These are phyloP conservation scores for Eudemis profundana DNA, from an alignment of 2,888 invertebrate species.

Conservation along the genomic window DNA sequence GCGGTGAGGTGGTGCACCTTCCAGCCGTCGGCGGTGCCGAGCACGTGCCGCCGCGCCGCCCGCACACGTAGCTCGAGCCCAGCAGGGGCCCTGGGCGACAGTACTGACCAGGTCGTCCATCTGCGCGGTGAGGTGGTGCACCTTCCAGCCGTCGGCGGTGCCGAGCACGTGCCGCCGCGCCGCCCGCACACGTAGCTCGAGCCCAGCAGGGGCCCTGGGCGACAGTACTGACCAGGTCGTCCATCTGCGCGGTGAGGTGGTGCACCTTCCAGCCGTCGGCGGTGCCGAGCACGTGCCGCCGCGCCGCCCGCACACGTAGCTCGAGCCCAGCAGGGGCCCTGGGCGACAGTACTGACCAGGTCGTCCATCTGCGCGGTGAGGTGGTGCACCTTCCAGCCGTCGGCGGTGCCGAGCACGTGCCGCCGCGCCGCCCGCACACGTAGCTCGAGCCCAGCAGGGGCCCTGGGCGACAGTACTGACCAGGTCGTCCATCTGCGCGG, in stretches of 20 bases:
- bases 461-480: no score
- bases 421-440: no score
- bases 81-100: no score
- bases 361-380: conserved; percentile 93
- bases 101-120: conserved; percentile 90
- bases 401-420: conserved; percentile 90
- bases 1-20: conserved; percentile 4
- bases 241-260: conserved; percentile 93
- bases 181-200: no score
- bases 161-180: not conserved
- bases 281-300: not conserved
- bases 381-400: conserved; percentile 92
- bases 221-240: conserved; percentile 87
- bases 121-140: conserved; percentile 92
- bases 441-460: no score
- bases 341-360: conserved; percentile 83
- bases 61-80: no score
- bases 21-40: not conserved
- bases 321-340: no score
- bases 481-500: conserved; percentile 93
- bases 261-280: conserved; percentile 85
- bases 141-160: conserved; percentile 88
- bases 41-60: not conserved
- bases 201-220: no score
- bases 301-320: no score